Conservation (phyloP, 2,113 vertebrate genomes). For the Sander vitreus region DNA sequence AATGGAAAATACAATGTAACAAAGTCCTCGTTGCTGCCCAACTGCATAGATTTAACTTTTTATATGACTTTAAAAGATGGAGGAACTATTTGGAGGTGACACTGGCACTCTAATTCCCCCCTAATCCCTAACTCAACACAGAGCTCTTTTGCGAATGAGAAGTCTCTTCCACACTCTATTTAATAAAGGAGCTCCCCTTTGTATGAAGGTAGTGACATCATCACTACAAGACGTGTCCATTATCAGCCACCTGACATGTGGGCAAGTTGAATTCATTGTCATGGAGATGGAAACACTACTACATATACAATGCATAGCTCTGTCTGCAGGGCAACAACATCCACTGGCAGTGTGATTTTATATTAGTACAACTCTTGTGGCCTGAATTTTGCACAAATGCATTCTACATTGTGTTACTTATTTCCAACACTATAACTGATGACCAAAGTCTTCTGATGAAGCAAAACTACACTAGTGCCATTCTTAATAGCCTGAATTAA, state of each 20-base stretch:
- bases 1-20: slow-evolving; percentile 88
- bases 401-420: slow-evolving; percentile 12
- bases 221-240: slow-evolving; percentile 69
- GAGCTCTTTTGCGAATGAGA: slow-evolving; percentile 68
- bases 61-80: slow-evolving; percentile 79
- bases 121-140: slow-evolving; percentile 80
- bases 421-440: slow-evolving; percentile 3
- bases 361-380: neutral
- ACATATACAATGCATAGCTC: slow-evolving; percentile 64
- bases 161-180: slow-evolving; percentile 61
- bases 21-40: slow-evolving; percentile 79
- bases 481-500: slow-evolving; percentile 45
- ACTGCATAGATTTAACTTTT: slow-evolving; percentile 76
- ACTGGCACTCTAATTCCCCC: slow-evolving; percentile 79
- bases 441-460: slow-evolving; percentile 26
- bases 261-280: slow-evolving; percentile 72
- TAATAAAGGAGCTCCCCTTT: slow-evolving; percentile 60
- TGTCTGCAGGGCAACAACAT: slow-evolving; percentile 8
- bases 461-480: slow-evolving; percentile 34
- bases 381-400: slow-evolving; percentile 17
- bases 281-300: slow-evolving; percentile 72
- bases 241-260: slow-evolving; percentile 76
- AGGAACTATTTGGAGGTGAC: slow-evolving; percentile 83
- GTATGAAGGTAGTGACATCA: slow-evolving; percentile 75
- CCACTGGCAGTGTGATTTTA: slow-evolving; percentile 16